A percentile compares a stretch with the other conserved stretches of the same genome.
phyloP scores from a whole-genome alignment of 2,888 invertebrate species.

The Spodoptera picta region DNA sequence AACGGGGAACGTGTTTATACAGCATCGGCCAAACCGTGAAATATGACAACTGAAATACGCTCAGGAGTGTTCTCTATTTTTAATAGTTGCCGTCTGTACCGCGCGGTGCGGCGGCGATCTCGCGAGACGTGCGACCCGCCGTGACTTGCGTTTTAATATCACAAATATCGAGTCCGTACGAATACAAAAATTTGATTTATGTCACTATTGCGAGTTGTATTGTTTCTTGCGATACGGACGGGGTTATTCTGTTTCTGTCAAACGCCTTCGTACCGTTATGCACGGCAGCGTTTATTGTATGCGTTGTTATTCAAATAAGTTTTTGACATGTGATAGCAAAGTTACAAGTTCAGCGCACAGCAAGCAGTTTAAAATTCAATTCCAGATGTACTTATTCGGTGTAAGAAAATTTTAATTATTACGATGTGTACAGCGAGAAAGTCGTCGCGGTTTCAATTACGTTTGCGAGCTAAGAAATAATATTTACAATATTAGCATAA shows the following conservation, averaged over 20 bases:
- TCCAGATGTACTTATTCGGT: conserved; percentile 33
- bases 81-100: conserved; percentile 57
- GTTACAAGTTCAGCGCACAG: conserved; percentile 33
- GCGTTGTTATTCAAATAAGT: conserved; percentile 66
- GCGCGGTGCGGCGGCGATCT: conserved; percentile 50
- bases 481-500: conserved; percentile 55
- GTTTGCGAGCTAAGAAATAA: conserved; percentile 49
- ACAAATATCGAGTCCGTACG: conserved; percentile 65
- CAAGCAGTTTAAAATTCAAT: conserved; percentile 53
- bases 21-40: conserved; percentile 80
- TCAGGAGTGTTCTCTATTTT: conserved; percentile 60
- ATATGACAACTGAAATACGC: conserved; percentile 83
- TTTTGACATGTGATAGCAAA: conserved; percentile 56
- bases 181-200: conserved; percentile 80
- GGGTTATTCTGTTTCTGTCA: conserved; percentile 78
- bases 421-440: conserved; percentile 33
- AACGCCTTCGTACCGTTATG: conserved; percentile 69
- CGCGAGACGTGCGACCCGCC: conserved; percentile 64
- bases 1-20: conserved; percentile 87
- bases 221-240: conserved; percentile 72
- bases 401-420: conserved; percentile 46
- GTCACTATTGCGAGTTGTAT: conserved; percentile 75
- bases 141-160: conserved; percentile 76
- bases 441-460: conserved; percentile 48
- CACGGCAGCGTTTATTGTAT: conserved; percentile 64